phyloP scores from a whole-genome alignment of 2,888 invertebrate species.

The Odontocerum albicorne region DNA sequence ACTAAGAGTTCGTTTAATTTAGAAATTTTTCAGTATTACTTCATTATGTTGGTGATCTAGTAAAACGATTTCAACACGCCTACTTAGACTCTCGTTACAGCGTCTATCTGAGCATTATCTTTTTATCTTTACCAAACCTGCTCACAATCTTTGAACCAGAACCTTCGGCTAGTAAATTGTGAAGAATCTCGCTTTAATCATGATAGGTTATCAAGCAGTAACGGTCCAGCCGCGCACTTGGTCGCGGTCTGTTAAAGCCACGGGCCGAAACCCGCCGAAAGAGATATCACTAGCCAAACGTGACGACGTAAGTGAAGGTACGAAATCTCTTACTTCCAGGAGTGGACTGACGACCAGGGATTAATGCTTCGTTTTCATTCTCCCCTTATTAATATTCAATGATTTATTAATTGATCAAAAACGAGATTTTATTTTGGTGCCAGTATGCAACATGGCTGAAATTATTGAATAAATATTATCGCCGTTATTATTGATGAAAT shows the following conservation, averaged over 20 bases:
- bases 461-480: too few species aligned
- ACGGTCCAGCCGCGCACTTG: conserved; percentile 4
- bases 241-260: conserved; percentile 17
- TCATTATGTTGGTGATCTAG: not conserved
- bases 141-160: conserved; percentile 10
- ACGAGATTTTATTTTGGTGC: too few species aligned
- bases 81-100: conserved; percentile 1
- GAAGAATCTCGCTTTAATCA: conserved; percentile 4
- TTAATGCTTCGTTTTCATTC: too few species aligned
- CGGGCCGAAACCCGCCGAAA: conserved; percentile 27
- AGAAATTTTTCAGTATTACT: too few species aligned
- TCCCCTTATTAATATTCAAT: too few species aligned
- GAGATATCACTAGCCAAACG: conserved; percentile 34
- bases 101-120: not conserved
- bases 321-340: not conserved
- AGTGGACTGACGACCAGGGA: too few species aligned
- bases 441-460: too few species aligned
- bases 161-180: conserved; percentile 9
- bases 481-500: too few species aligned
- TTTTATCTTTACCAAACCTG: conserved; percentile 10
- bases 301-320: conserved; percentile 22
- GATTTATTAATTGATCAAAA: too few species aligned
- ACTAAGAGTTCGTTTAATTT: too few species aligned
- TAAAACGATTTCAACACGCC: too few species aligned
- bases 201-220: conserved; percentile 10